phyloP scores from a whole-genome alignment of 2,113 vertebrate species.

The Ceuthmochares aereus region DNA sequence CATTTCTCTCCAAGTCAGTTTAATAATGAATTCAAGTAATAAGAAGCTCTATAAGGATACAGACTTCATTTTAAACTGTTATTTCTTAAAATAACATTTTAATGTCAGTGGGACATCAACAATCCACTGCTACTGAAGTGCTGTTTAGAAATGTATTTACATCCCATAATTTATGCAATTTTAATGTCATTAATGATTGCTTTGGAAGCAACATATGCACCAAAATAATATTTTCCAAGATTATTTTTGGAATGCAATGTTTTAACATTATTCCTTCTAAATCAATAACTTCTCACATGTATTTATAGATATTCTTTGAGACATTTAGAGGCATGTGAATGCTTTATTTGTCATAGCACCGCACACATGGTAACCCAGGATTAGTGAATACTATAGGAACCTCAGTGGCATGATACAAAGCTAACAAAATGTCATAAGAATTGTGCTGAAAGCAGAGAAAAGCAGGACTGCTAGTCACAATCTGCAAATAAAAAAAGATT shows the following conservation, averaged over 20 bases:
- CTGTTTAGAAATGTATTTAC: background rate
- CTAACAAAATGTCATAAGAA: background rate
- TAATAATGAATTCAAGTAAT: background rate
- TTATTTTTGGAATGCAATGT: background rate
- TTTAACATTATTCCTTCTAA: background rate
- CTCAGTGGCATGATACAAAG: background rate
- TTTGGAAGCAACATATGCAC: conserved; percentile 1
- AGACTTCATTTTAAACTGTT: background rate
- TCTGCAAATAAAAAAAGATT: background rate
- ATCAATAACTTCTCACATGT: background rate
- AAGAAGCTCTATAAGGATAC: background rate
- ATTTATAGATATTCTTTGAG: background rate
- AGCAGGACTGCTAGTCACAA: background rate
- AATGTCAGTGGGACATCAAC: background rate
- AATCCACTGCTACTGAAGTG: background rate
- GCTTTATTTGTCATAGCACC: background rate
- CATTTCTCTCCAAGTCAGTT: background rate
- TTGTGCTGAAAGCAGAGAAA: background rate
- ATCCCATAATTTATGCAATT: background rate
- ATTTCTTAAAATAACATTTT: background rate
- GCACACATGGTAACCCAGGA: background rate
- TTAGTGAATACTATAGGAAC: background rate
- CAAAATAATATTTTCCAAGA: background rate
- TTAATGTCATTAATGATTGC: background rate
- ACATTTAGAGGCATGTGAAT: background rate